phyloP scores from a whole-genome alignment of 2,888 invertebrate genomes.

The Apamea monoglypha region DNA sequence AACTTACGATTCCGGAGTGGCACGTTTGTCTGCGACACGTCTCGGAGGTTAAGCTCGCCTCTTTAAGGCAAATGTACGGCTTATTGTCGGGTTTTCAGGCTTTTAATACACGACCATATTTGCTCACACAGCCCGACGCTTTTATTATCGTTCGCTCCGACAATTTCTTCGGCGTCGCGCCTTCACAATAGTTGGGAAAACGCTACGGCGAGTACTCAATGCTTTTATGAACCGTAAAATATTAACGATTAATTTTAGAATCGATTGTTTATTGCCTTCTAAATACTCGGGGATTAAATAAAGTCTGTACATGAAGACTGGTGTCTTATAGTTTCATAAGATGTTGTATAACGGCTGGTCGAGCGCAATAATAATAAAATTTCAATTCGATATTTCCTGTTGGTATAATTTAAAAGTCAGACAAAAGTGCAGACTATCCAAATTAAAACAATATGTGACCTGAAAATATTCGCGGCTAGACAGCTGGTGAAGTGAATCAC shows the following conservation, averaged over 20 bases:
- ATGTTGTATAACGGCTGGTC: not conserved
- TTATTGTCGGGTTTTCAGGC: slow-evolving; percentile 86
- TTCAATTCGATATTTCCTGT: slow-evolving; percentile 51
- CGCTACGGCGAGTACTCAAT: slow-evolving; percentile 72
- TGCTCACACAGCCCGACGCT: slow-evolving; percentile 79
- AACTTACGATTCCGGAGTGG: slow-evolving; percentile 85
- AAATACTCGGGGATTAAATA: slow-evolving; percentile 66
- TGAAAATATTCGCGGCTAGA: slow-evolving; percentile 60
- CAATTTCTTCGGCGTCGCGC: slow-evolving; percentile 73
- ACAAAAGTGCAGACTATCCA: slow-evolving; percentile 31
- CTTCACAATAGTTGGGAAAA: slow-evolving; percentile 79
- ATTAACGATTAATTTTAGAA: slow-evolving; percentile 74
- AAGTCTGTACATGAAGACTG: slow-evolving; percentile 36
- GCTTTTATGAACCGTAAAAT: slow-evolving; percentile 83
- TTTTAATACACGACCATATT: slow-evolving; percentile 82
- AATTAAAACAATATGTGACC: slow-evolving; percentile 43
- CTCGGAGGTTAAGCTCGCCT: slow-evolving; percentile 81
- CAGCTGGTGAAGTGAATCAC: slow-evolving; percentile 70
- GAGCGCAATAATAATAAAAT: slow-evolving; percentile 21
- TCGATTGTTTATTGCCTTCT: slow-evolving; percentile 76
- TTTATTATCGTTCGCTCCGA: slow-evolving; percentile 81
- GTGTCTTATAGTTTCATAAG: slow-evolving; percentile 48
- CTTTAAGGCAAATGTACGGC: slow-evolving; percentile 85
- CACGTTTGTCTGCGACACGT: slow-evolving; percentile 89
- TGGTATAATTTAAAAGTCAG: slow-evolving; percentile 29